Conservation (phyloP, 2,113 vertebrate species). For the Terrapene triunguis region DNA sequence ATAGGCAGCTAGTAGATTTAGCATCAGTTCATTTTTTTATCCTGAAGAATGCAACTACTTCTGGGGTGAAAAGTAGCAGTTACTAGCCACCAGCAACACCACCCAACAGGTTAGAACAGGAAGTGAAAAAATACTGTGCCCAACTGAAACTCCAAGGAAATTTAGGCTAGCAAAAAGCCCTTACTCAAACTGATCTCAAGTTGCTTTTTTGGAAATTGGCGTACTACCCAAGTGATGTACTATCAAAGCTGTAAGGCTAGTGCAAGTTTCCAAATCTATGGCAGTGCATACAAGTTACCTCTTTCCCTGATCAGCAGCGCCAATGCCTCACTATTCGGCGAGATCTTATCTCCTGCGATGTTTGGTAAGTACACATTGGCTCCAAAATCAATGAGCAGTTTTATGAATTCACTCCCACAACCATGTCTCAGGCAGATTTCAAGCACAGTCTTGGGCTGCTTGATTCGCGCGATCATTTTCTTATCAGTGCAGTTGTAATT, state of each 20-base stretch:
- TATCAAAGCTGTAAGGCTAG: fast-evolving
- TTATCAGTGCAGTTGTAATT: constrained; percentile 92
- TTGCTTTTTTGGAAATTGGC: fast-evolving
- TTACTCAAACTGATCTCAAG: not conserved
- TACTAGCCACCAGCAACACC: fast-evolving
- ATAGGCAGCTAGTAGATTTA: not conserved
- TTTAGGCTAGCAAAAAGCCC: fast-evolving
- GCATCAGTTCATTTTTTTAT: fast-evolving
- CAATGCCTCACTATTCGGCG: constrained; percentile 81
- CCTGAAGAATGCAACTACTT: fast-evolving
- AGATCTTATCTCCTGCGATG: constrained; percentile 73
- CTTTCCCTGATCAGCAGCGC: constrained; percentile 87
- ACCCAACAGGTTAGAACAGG: not conserved
- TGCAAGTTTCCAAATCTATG: fast-evolving
- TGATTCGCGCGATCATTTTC: constrained; percentile 82
- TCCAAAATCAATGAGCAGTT: constrained; percentile 93
- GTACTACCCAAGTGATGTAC: fast-evolving
- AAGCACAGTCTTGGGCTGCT: constrained; percentile 87
- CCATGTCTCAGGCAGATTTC: constrained; percentile 91
- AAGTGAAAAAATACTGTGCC: fast-evolving
- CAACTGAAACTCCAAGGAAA: fast-evolving
- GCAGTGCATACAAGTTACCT: constrained; percentile 74
- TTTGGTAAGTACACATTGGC: constrained; percentile 90
- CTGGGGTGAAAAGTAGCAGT: not conserved
- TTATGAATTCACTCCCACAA: constrained; percentile 85